Evolutionary conservation across 2,888 invertebrate genomes (phyloP).

Genomic region (Thereva unica): DNA sequence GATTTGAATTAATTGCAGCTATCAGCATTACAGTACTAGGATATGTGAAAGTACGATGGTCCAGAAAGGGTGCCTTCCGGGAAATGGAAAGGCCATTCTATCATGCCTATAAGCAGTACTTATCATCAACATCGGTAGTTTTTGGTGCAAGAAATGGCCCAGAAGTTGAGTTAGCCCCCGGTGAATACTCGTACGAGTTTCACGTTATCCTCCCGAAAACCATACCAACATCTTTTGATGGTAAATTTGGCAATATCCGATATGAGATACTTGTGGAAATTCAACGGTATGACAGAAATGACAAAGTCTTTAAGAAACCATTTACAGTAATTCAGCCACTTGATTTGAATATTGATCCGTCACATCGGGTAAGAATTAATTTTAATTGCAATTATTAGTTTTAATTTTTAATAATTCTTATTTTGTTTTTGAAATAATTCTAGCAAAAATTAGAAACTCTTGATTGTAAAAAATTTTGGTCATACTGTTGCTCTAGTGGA

Average conservation of each 20-base stretch:
- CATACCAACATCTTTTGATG: conserved; percentile 80
- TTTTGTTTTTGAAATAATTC: background rate
- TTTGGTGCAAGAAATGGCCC: conserved; percentile 58
- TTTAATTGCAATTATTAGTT: background rate
- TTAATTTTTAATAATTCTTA: background rate
- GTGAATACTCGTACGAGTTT: conserved; percentile 76
- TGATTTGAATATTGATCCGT: conserved; percentile 76
- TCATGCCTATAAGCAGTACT: conserved; percentile 56
- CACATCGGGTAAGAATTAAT: conserved; percentile 64
- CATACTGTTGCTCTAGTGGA: conserved; percentile 57
- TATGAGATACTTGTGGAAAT: conserved; percentile 79
- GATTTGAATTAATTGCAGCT: conserved; percentile 45
- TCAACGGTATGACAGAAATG: conserved; percentile 83
- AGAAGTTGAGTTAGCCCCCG: conserved; percentile 65
- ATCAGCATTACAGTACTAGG: conserved; percentile 57
- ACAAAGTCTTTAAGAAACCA: conserved; percentile 76
- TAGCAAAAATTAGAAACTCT: conserved; percentile 55
- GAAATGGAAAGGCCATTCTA: conserved; percentile 57
- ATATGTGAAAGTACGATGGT: conserved; percentile 58
- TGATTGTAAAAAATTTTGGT: conserved; percentile 57
- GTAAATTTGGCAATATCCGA: conserved; percentile 73
- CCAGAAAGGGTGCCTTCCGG: conserved; percentile 56
- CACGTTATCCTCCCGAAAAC: conserved; percentile 65
- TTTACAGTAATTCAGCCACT: conserved; percentile 80
- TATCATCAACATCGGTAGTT: conserved; percentile 54